Conservation (phyloP, 2,888 invertebrate species). For the Mimachlamys varia region DNA sequence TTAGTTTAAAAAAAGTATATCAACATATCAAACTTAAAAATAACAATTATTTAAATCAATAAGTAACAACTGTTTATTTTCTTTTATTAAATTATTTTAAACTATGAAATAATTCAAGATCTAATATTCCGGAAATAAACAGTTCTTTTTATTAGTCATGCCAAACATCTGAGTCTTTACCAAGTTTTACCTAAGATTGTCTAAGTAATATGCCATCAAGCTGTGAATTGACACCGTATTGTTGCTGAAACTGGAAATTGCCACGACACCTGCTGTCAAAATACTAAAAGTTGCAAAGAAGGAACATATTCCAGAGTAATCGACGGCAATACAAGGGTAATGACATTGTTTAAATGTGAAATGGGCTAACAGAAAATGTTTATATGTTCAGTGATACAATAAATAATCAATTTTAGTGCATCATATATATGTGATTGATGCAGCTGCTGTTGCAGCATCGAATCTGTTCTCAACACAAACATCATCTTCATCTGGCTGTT, state of each 20-base stretch:
- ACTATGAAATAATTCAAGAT: neutral
- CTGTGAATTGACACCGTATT: neutral
- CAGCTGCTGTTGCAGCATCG: too few species aligned
- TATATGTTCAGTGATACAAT: too few species aligned
- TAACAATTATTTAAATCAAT: neutral
- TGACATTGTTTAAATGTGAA: too few species aligned
- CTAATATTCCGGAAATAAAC: neutral
- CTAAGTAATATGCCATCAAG: neutral
- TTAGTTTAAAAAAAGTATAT: neutral
- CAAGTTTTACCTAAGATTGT: neutral
- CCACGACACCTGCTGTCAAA: neutral
- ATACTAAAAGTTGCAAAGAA: neutral
- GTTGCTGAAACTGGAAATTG: conserved; percentile 31
- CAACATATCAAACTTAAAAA: too few species aligned
- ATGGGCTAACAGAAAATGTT: too few species aligned
- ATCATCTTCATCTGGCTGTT: too few species aligned
- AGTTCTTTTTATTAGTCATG: neutral
- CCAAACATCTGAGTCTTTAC: neutral
- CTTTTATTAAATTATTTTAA: neutral
- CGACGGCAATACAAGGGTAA: neutral
- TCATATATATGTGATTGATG: too few species aligned
- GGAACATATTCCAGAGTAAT: neutral
- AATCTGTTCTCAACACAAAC: too few species aligned
- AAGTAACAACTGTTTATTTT: neutral
- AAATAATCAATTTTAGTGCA: too few species aligned